These are phyloP conservation scores for Aleiodes testaceus DNA, from an alignment of 2,888 invertebrate genomes.

Conservation along the genomic window DNA sequence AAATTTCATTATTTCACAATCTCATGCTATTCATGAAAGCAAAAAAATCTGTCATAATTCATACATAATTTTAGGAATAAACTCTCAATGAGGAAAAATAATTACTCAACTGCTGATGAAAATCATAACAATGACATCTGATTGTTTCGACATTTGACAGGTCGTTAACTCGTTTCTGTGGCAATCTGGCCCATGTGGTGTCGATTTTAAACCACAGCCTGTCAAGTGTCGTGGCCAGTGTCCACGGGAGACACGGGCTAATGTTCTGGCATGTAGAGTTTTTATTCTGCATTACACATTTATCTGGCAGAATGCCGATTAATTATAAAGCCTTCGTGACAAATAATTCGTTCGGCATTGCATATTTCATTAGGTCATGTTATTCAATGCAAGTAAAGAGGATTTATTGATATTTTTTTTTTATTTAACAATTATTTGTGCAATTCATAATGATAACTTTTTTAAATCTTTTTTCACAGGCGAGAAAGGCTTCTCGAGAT, in stretches of 20 bases:
- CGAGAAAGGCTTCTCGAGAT: neutral
- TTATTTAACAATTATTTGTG: too few species aligned
- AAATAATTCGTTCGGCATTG: slow-evolving; percentile 20
- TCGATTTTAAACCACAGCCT: slow-evolving; percentile 52
- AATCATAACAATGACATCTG: slow-evolving; percentile 24
- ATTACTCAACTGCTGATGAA: neutral
- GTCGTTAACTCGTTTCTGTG: slow-evolving; percentile 59
- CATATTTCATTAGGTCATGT: neutral
- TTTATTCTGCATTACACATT: slow-evolving; percentile 12
- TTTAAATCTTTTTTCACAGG: too few species aligned
- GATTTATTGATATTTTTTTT: too few species aligned
- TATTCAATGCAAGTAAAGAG: too few species aligned
- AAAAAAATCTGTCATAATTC: neutral
- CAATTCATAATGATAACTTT: too few species aligned
- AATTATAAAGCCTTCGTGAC: slow-evolving; percentile 50
- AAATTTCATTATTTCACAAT: too few species aligned
- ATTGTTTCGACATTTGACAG: slow-evolving; percentile 58
- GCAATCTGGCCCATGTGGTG: slow-evolving; percentile 41
- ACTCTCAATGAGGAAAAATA: neutral
- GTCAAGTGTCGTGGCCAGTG: slow-evolving; percentile 44
- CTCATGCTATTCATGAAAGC: too few species aligned
- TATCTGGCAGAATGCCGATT: slow-evolving; percentile 52
- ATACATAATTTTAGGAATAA: neutral
- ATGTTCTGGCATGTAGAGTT: slow-evolving; percentile 27
- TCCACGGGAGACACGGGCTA: slow-evolving; percentile 42